A percentile compares a stretch with the other conserved stretches of the same genome.
Conservation (phyloP, 2,113 vertebrate species). For the Coptodon rendalli region DNA sequence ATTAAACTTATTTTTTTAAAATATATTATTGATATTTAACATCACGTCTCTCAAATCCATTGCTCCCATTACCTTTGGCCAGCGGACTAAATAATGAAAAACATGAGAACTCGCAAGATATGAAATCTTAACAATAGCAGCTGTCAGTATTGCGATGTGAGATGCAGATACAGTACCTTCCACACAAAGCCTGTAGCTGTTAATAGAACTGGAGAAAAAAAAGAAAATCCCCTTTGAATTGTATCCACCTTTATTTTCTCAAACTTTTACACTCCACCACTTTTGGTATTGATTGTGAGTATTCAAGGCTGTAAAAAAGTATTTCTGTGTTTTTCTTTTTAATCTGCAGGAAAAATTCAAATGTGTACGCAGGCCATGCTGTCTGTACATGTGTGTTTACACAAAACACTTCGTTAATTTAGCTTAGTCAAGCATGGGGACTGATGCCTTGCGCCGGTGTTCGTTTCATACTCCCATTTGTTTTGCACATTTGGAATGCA, state of each 20-base stretch:
- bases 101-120: background rate
- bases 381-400: background rate
- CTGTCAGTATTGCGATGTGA: background rate
- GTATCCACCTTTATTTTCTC: conserved; percentile 9
- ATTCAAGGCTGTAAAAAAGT: background rate
- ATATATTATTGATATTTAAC: background rate
- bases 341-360: conserved; percentile 16
- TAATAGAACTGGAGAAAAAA: background rate
- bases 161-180: background rate
- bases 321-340: conserved; percentile 33
- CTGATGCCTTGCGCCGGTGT: conserved; percentile 22
- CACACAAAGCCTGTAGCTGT: background rate
- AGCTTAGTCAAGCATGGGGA: conserved; percentile 55
- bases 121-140: background rate
- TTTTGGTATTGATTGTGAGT: conserved; percentile 18
- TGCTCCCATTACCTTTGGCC: background rate
- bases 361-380: background rate
- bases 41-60: background rate
- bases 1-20: background rate
- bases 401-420: conserved; percentile 56
- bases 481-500: conserved; percentile 52
- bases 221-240: background rate
- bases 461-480: conserved; percentile 58
- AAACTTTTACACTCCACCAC: conserved; percentile 7
- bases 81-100: background rate